phyloP scores from a whole-genome alignment of 2,797 vertebrate genomes.

The Notamacropus eugenii region DNA sequence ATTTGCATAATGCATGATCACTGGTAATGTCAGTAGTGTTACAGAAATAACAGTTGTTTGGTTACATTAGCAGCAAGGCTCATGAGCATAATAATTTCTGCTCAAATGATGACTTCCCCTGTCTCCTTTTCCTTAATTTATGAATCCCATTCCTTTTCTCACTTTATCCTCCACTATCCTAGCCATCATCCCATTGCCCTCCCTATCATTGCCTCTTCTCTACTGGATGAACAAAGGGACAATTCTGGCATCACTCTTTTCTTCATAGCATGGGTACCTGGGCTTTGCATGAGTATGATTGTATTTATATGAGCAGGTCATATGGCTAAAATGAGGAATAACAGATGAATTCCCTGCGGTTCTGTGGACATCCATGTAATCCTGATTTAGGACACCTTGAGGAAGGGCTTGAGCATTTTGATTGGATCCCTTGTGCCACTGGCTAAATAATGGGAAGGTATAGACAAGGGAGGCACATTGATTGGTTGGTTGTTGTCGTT shows the following conservation, averaged over 20 bases:
- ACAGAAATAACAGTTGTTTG: not conserved
- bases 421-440: not conserved
- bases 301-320: not conserved
- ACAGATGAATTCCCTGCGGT: not conserved
- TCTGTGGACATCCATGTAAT: not conserved
- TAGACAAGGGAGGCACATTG: not conserved
- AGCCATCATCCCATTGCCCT: not conserved
- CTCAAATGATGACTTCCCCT: not conserved
- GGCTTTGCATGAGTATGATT: not conserved
- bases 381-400: not conserved
- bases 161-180: not conserved
- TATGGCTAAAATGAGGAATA: not conserved
- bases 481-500: no score
- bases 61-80: not conserved
- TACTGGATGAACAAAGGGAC: not conserved
- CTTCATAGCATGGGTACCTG: not conserved
- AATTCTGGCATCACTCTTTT: not conserved
- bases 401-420: not conserved
- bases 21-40: not conserved
- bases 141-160: not conserved
- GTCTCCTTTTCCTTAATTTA: constrained; percentile 30
- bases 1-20: not conserved
- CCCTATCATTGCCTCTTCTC: not conserved
- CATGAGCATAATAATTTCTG: constrained; percentile 3
- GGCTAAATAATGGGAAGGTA: not conserved